Evolutionary conservation across 2,113 vertebrate species (phyloP), one percentile per base, ranked within the genome.

Genomic region (Lagopus muta): DNA sequence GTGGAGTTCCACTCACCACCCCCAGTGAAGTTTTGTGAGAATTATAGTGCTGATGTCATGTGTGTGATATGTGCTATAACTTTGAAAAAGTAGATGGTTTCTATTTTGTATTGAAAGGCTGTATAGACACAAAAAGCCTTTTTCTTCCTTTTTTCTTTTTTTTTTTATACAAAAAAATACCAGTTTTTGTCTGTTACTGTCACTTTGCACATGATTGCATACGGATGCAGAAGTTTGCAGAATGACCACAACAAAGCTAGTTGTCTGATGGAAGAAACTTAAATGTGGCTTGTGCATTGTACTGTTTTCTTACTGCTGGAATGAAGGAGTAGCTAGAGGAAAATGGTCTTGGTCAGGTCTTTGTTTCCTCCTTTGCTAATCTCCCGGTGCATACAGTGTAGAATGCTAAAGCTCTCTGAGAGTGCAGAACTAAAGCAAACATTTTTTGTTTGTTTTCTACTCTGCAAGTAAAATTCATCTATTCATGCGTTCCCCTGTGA

Each of bases 101-200:
- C 11, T 50, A 50, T 50, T 50, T 74, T 2, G 0, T 64, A 21
- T 4, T 78, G 34, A 74, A 64, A 55, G 32, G 32, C n/a, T 65
- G 5, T 64, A 47, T 7, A 72, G 38, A 21, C 36, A 80, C 69
- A 82, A 82, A 21, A 40, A 52, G 6, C 15, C 32, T 27, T 52
- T 54, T 2, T 70, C 47, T 45, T 82, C 61, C 82, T 40, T 14
- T 36, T 62, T 8, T 67, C 60, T 83, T 58, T 62, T 8, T 67
- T 64, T 83, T 58, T 80, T 84, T 80, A 43, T 76, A 43, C 27
- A 9, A 40, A 3, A 30, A 34, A 38, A 2, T 28, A 19, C 15
- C 32, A 25, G 18, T 64, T 62, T 3, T 28, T 71, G n/a, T 24
- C 12, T 54, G n/a, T 0, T 0, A 2, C 25, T 36, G 15, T 62